A percentile compares a stretch with the other conserved stretches of the same genome.
Conservation (phyloP, 2,113 vertebrate genomes). For the Sialia sialis region DNA sequence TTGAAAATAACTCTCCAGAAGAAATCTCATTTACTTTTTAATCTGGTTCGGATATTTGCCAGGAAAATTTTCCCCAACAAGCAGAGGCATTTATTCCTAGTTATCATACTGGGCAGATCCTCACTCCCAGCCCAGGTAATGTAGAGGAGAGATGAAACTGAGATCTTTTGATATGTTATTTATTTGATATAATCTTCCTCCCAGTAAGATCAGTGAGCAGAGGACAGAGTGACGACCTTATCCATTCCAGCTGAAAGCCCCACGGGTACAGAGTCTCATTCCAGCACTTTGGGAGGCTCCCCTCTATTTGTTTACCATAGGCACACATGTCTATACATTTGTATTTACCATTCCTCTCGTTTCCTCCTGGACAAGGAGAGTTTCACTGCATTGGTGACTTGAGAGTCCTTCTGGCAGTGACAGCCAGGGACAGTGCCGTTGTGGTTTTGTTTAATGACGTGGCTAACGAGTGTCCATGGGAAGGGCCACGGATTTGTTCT, state of each 20-base stretch:
- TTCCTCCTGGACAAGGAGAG: not conserved
- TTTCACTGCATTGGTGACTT: not conserved
- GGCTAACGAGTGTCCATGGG: not conserved
- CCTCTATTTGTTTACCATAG: not conserved
- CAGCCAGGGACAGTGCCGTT: not conserved
- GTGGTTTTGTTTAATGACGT: not conserved
- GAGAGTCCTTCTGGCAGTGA: not conserved
- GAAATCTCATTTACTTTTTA: slow-evolving; percentile 81
- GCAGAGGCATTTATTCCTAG: slow-evolving; percentile 60
- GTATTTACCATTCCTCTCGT: not conserved
- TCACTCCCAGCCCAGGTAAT: not conserved
- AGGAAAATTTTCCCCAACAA: slow-evolving; percentile 62
- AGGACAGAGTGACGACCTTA: slow-evolving; percentile 60
- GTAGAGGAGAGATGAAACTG: not conserved
- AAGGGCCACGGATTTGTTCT: not conserved
- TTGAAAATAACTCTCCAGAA: slow-evolving; percentile 74
- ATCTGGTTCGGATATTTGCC: slow-evolving; percentile 77
- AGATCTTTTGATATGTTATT: slow-evolving; percentile 68
- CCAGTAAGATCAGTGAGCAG: slow-evolving; percentile 53
- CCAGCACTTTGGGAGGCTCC: not conserved
- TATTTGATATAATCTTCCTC: slow-evolving; percentile 67
- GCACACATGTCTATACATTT: rapidly evolving
- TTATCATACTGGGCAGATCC: slow-evolving; percentile 39
- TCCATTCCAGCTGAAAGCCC: not conserved
- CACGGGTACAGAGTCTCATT: not conserved